Evolutionary conservation across 2,113 vertebrate genomes (phyloP).

Genomic region (Coturnix japonica): DNA sequence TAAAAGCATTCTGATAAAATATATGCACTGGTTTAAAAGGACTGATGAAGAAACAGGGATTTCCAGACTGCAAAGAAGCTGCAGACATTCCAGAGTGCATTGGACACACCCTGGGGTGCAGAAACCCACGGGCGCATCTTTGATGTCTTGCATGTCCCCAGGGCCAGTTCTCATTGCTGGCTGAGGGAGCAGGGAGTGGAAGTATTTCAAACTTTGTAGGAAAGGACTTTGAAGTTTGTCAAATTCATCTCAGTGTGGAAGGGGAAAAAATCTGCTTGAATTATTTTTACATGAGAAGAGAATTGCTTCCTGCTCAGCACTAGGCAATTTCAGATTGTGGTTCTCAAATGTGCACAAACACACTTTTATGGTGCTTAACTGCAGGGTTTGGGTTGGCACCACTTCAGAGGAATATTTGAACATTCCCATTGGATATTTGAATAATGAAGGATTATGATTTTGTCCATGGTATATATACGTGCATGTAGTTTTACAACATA

Average conservation of each 20-base stretch:
- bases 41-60: not conserved
- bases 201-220: not conserved
- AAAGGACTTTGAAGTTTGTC: slow-evolving; percentile 22
- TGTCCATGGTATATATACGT: not conserved
- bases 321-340: not conserved
- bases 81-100: rapidly evolving
- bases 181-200: not conserved
- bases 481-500: not conserved
- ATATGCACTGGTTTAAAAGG: not conserved
- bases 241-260: not conserved
- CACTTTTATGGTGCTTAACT: slow-evolving; percentile 28
- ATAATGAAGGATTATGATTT: slow-evolving; percentile 34
- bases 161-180: not conserved
- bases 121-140: not conserved
- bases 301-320: slow-evolving; percentile 15
- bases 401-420: slow-evolving; percentile 48
- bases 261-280: not conserved
- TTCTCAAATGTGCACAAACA: not conserved
- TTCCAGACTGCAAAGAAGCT: not conserved
- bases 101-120: rapidly evolving
- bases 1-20: not conserved
- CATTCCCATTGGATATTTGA: slow-evolving; percentile 28
- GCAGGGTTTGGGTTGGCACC: slow-evolving; percentile 9
- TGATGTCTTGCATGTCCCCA: rapidly evolving
- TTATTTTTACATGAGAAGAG: slow-evolving; percentile 26